Evolutionary conservation across 2,888 invertebrate species (phyloP).

Genomic region (Leucoma salicis): DNA sequence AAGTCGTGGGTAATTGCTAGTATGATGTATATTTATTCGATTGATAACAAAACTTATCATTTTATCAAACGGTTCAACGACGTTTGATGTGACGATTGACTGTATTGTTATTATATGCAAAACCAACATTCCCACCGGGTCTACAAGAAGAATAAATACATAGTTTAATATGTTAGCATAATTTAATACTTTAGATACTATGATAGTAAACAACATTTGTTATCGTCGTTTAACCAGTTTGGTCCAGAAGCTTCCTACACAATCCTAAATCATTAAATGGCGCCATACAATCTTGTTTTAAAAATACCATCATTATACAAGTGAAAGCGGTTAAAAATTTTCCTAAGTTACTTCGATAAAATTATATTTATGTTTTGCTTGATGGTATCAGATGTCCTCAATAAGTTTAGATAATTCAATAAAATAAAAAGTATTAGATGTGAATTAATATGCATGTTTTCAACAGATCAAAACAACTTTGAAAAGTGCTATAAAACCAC

Average conservation of each 20-base stretch:
- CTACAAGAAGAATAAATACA: constrained; percentile 6
- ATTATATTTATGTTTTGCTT: no score
- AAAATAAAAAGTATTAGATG: no score
- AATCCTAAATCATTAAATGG: neutral
- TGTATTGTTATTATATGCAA: constrained; percentile 8
- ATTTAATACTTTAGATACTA: constrained; percentile 12
- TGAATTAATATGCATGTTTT: no score
- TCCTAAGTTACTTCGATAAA: constrained; percentile 16
- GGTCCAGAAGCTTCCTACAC: neutral
- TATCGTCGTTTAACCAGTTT: constrained; percentile 1
- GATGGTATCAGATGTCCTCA: no score
- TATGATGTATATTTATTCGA: no score
- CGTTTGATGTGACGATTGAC: neutral
- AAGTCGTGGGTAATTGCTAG: no score
- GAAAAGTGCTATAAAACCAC: no score
- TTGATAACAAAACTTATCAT: no score
- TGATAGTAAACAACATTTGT: neutral
- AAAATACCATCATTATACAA: constrained; percentile 6
- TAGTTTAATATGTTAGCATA: constrained; percentile 15
- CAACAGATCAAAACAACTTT: no score
- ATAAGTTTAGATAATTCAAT: no score
- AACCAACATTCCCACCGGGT: constrained; percentile 4
- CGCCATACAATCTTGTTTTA: neutral
- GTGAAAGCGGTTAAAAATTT: constrained; percentile 13
- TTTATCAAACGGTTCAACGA: neutral